Evolutionary conservation across 1,140 invertebrate species (phyloP).

Genomic region (Trypoxylus dichotomus): DNA sequence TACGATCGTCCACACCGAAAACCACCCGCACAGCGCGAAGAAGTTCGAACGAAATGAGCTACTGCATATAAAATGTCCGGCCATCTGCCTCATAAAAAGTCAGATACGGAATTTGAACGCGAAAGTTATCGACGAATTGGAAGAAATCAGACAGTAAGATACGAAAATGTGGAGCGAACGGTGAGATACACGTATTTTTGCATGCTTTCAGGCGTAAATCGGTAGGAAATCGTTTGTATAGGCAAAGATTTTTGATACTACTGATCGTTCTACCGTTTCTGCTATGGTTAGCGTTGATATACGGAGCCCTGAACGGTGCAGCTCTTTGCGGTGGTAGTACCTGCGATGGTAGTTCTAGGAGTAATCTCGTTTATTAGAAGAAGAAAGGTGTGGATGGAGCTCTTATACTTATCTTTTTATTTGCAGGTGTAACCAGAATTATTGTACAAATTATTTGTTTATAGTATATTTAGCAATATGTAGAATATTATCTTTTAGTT

Average conservation of each 20-base stretch:
- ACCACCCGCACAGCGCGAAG: not conserved
- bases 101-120: not conserved
- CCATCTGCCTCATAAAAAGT: not conserved
- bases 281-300: conserved; percentile 13
- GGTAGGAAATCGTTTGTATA: not conserved
- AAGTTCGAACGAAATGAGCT: not conserved
- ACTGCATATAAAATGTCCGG: not conserved
- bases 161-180: not conserved
- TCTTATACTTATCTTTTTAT: not conserved
- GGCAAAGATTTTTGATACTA: not conserved
- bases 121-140: conserved; percentile 1
- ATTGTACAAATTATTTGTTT: not conserved
- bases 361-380: not conserved
- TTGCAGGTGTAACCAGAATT: not conserved
- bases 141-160: not conserved
- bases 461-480: not conserved
- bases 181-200: not conserved
- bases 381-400: not conserved
- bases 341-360: not conserved
- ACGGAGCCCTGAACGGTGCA: not conserved
- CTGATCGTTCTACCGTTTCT: not conserved
- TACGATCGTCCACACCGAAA: not conserved
- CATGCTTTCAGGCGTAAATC: conserved; percentile 12
- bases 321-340: not conserved
- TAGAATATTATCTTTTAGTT: not conserved